A percentile compares a stretch with the other conserved stretches of the same genome.
Conservation (phyloP, 2,888 invertebrate genomes). For the Drosophila prostipennis region DNA sequence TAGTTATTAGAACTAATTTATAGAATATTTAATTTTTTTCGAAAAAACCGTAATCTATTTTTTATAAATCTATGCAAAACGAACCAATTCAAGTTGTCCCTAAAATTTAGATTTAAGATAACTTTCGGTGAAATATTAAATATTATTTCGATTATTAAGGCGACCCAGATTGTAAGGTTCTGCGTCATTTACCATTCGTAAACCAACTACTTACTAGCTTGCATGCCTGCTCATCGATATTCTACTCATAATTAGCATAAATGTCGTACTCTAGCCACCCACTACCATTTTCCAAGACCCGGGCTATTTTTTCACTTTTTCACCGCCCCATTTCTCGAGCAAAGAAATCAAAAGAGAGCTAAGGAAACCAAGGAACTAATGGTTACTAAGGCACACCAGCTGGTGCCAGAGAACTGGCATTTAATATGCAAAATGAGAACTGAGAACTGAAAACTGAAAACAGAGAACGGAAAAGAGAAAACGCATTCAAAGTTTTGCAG, state of each 20-base stretch:
- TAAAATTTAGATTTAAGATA: too few species aligned
- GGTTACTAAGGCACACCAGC: conserved; percentile 25
- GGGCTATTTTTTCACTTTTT: neutral
- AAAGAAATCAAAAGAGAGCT: conserved; percentile 13
- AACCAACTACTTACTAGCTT: conserved; percentile 1
- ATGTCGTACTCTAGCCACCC: conserved; percentile 31
- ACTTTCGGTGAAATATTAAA: too few species aligned
- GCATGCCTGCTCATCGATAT: conserved; percentile 13
- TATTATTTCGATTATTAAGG: too few species aligned
- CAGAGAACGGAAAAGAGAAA: conserved; percentile 34
- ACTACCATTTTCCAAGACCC: conserved; percentile 8
- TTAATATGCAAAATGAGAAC: conserved; percentile 41
- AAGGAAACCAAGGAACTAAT: neutral
- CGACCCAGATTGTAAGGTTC: neutral
- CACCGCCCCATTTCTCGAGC: conserved; percentile 3
- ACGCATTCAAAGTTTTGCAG: conserved; percentile 38
- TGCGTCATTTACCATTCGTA: neutral
- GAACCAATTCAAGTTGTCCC: too few species aligned
- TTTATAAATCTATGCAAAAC: neutral
- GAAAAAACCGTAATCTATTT: neutral
- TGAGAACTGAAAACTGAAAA: conserved; percentile 26
- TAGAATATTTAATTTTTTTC: too few species aligned
- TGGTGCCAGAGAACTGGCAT: conserved; percentile 27
- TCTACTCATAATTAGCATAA: conserved; percentile 39
- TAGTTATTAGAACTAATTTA: too few species aligned